A percentile compares a stretch with the other conserved stretches of the same genome.
phyloP scores from a whole-genome alignment of 2,113 vertebrate species.

The Stigmatopora nigra region DNA sequence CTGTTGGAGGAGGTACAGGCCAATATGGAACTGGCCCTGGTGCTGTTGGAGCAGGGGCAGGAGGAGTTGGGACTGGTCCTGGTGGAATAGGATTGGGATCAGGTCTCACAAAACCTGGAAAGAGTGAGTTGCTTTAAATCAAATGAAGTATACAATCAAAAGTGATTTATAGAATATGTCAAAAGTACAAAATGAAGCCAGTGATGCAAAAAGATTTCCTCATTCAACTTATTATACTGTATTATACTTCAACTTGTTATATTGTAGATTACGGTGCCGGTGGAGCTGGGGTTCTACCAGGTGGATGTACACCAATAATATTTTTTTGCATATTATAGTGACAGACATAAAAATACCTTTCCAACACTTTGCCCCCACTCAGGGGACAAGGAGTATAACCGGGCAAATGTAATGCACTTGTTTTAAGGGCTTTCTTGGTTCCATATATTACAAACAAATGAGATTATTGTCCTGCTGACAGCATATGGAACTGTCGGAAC shows the following conservation, averaged over 20 bases:
- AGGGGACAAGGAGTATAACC: slow-evolving; percentile 63
- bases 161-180: slow-evolving; percentile 5
- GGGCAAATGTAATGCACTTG: slow-evolving; percentile 55
- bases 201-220: background rate
- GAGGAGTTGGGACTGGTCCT: slow-evolving; percentile 21
- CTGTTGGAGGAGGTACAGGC: slow-evolving; percentile 19
- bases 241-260: slow-evolving; percentile 4
- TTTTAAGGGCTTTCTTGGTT: background rate
- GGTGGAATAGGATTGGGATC: slow-evolving; percentile 19
- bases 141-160: slow-evolving; percentile 4
- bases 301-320: slow-evolving; percentile 52
- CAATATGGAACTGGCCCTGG: slow-evolving; percentile 29
- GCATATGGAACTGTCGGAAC: slow-evolving; percentile 51
- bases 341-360: background rate
- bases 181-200: background rate
- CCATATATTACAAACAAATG: background rate
- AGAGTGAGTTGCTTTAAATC: slow-evolving; percentile 48
- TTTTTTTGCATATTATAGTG: background rate
- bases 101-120: slow-evolving; percentile 50
- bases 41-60: slow-evolving; percentile 20
- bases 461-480: slow-evolving; percentile 22
- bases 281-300: slow-evolving; percentile 55
- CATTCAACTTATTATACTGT: no score
- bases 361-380: background rate
- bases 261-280: slow-evolving; percentile 58